A percentile compares a stretch with the other conserved stretches of the same genome.
phyloP scores from a whole-genome alignment of 2,113 vertebrate species.

The Phalacrocorax aristotelis region DNA sequence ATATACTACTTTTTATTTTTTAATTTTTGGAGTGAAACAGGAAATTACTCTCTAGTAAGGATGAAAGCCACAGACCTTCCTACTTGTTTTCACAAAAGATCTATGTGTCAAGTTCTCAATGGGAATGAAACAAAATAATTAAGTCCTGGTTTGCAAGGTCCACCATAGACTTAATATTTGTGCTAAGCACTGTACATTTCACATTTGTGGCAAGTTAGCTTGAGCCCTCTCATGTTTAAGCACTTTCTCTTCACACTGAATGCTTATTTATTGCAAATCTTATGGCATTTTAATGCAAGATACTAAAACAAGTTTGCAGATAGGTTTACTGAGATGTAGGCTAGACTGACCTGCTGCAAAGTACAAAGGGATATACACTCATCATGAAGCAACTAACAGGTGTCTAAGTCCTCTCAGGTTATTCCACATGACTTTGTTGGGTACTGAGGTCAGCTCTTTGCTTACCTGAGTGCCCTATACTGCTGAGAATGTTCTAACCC shows the following conservation, averaged over 20 bases:
- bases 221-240: neutral
- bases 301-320: neutral
- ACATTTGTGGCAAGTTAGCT: neutral
- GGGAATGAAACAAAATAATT: neutral
- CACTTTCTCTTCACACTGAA: neutral
- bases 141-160: neutral
- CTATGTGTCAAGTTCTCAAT: neutral
- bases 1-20: neutral
- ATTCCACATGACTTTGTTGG: neutral
- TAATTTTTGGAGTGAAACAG: neutral
- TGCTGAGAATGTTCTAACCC: neutral
- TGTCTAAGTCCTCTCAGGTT: neutral
- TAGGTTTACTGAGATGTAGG: neutral
- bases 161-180: neutral
- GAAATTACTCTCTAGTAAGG: neutral
- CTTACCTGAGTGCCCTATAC: neutral
- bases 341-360: neutral
- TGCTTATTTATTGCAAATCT: neutral
- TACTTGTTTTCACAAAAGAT: neutral
- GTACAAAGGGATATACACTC: neutral
- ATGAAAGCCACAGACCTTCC: neutral
- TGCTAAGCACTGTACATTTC: neutral
- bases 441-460: neutral
- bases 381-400: neutral
- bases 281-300: neutral